These are phyloP conservation scores for Hydraecia micacea DNA, from an alignment of 2,888 invertebrate genomes.

Conservation along the genomic window DNA sequence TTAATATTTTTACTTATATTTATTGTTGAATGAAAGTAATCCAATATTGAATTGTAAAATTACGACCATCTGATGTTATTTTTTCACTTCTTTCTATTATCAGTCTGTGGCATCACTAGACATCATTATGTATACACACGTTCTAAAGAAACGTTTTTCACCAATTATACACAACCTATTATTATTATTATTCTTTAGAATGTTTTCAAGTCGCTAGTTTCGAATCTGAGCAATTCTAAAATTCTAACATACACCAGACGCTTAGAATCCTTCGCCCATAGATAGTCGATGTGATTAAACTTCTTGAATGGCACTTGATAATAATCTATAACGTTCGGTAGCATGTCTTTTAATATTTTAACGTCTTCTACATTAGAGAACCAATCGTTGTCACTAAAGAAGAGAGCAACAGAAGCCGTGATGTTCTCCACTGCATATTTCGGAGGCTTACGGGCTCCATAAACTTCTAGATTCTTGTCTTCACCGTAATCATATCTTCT, in stretches of 20 bases:
- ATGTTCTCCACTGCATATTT: conserved; percentile 65
- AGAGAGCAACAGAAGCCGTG: conserved; percentile 61
- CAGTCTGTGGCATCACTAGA: neutral
- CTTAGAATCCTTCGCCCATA: conserved; percentile 67
- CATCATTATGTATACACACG: neutral
- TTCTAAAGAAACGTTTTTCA: neutral
- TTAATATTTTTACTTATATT: too few species aligned
- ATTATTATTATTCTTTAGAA: neutral
- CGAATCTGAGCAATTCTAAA: conserved; percentile 43
- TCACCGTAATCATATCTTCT: conserved; percentile 67
- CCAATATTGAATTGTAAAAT: neutral
- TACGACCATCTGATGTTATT: too few species aligned
- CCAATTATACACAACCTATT: neutral
- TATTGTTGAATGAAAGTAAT: neutral
- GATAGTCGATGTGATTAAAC: conserved; percentile 70
- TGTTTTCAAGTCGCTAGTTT: conserved; percentile 2
- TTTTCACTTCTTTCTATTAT: too few species aligned
- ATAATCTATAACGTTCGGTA: conserved; percentile 63
- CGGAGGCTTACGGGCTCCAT: conserved; percentile 61
- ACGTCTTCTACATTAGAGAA: conserved; percentile 62
- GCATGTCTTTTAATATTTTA: conserved; percentile 47
- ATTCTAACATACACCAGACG: conserved; percentile 55
- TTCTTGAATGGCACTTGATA: conserved; percentile 56
- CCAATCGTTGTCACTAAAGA: conserved; percentile 68
- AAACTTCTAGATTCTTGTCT: conserved; percentile 58